A percentile compares a stretch with the other conserved stretches of the same genome.
Conservation (phyloP, 2,797 vertebrate species). For the Myotis findleyi region DNA sequence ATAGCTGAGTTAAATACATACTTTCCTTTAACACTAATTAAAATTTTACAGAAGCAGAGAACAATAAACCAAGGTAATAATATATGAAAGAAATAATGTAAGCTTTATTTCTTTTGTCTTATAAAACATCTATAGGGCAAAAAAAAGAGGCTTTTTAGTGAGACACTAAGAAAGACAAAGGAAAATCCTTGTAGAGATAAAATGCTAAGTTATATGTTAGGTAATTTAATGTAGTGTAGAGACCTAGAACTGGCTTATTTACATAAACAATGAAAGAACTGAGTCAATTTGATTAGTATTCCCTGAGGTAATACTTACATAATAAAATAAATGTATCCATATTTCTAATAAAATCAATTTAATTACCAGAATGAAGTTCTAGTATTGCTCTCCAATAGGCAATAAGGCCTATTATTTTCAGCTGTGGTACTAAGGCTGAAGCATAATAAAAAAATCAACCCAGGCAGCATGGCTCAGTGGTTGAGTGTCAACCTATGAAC, state of each 20-base stretch:
- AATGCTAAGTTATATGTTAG: background rate
- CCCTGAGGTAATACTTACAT: background rate
- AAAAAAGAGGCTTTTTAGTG: background rate
- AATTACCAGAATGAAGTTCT: background rate
- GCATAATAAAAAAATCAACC: background rate
- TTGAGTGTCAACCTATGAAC: too few species aligned
- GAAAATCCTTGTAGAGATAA: background rate
- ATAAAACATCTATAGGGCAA: background rate
- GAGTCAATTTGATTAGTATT: background rate
- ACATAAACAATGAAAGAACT: background rate
- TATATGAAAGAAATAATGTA: background rate
- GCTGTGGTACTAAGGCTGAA: background rate
- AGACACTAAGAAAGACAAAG: background rate
- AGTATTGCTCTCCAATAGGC: too few species aligned
- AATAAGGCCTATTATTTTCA: background rate
- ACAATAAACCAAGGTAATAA: background rate
- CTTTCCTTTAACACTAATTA: constrained; percentile 12
- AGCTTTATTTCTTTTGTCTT: background rate
- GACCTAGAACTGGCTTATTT: background rate
- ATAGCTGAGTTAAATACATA: constrained; percentile 23
- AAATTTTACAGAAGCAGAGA: background rate
- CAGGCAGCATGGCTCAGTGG: too few species aligned
- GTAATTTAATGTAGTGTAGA: background rate
- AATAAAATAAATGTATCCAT: background rate
- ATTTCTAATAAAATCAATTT: constrained; percentile 15